A percentile compares a stretch with the other conserved stretches of the same genome.
Conservation (phyloP, 2,797 vertebrate species). For the Peromyscus aztecus region DNA sequence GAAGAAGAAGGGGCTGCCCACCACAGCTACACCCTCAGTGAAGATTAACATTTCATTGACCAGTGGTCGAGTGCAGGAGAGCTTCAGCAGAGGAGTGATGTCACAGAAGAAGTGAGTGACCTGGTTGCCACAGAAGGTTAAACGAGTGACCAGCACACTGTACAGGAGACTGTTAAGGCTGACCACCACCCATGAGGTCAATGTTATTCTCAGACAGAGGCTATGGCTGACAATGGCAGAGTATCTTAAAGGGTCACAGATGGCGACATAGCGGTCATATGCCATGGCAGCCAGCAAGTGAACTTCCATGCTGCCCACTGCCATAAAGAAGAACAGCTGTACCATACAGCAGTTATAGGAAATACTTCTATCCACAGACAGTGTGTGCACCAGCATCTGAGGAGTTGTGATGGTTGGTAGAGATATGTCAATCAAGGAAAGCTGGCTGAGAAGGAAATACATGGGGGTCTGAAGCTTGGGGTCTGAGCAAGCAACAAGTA, state of each 20-base stretch:
- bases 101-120: conserved; percentile 85
- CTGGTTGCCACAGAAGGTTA: conserved; percentile 80
- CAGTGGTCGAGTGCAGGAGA: conserved; percentile 78
- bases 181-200: conserved; percentile 76
- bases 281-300: conserved; percentile 83
- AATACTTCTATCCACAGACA: conserved; percentile 65
- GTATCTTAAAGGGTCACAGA: conserved; percentile 81
- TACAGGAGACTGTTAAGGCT: conserved; percentile 81
- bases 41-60: conserved; percentile 80
- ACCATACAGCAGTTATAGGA: conserved; percentile 75
- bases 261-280: conserved; percentile 72
- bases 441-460: conserved; percentile 80
- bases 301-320: conserved; percentile 81
- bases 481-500: conserved; percentile 63
- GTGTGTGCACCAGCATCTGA: conserved; percentile 75
- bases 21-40: conserved; percentile 79
- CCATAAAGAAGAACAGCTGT: conserved; percentile 82
- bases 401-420: conserved; percentile 75
- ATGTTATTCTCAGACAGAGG: conserved; percentile 72
- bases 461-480: conserved; percentile 79
- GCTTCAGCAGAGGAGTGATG: conserved; percentile 80
- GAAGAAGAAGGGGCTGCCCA: conserved; percentile 81
- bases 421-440: conserved; percentile 74
- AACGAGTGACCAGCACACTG: conserved; percentile 65
- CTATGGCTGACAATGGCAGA: conserved; percentile 66